Conservation (phyloP, 2,888 invertebrate species). For the Cacoxenus indagator region DNA sequence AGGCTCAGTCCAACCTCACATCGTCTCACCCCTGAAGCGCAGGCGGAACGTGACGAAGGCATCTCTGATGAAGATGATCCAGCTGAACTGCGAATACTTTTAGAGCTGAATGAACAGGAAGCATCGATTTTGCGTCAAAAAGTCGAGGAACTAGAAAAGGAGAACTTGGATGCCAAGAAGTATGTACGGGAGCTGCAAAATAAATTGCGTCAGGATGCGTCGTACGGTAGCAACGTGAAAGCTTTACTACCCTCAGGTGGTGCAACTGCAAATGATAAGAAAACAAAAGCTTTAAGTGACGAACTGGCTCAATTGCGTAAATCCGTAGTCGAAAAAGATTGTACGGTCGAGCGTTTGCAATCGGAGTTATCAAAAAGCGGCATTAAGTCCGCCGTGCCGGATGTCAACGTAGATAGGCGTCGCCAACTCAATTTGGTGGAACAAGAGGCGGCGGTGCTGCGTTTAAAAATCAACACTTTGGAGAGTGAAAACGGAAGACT, state of each 20-base stretch:
- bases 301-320: slow-evolving; percentile 82
- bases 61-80: slow-evolving; percentile 86
- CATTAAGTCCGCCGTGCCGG: slow-evolving; percentile 70
- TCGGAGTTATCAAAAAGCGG: slow-evolving; percentile 72
- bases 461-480: slow-evolving; percentile 78
- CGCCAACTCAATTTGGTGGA: slow-evolving; percentile 83
- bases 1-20: slow-evolving; percentile 79
- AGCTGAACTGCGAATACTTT: slow-evolving; percentile 84
- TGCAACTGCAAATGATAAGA: slow-evolving; percentile 58
- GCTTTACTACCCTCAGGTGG: slow-evolving; percentile 41
- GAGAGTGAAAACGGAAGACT: slow-evolving; percentile 85
- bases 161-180: slow-evolving; percentile 80
- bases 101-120: slow-evolving; percentile 93
- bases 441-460: slow-evolving; percentile 80
- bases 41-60: slow-evolving; percentile 80
- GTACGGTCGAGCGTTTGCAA: slow-evolving; percentile 82
- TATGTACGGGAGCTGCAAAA: slow-evolving; percentile 84
- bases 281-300: slow-evolving; percentile 76
- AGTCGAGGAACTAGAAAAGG: slow-evolving; percentile 86
- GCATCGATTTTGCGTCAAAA: slow-evolving; percentile 85
- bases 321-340: slow-evolving; percentile 85
- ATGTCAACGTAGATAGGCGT: slow-evolving; percentile 77
- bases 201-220: slow-evolving; percentile 72
- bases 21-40: slow-evolving; percentile 77
- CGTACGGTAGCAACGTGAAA: slow-evolving; percentile 27